These are phyloP conservation scores for Cephus cinctus DNA, from an alignment of 1,140 invertebrate species.

Conservation along the genomic window DNA sequence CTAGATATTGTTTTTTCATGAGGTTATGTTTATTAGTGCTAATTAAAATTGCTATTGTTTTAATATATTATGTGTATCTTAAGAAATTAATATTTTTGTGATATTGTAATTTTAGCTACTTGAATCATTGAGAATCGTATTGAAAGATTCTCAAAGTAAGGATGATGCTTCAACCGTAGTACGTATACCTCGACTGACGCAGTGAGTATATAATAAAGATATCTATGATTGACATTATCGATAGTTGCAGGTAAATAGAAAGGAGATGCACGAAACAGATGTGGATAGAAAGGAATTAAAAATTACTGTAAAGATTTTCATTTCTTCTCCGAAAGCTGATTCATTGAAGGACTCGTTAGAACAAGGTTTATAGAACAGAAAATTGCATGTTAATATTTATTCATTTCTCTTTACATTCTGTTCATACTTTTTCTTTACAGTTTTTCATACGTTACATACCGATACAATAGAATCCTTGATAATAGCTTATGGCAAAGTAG, in stretches of 20 bases:
- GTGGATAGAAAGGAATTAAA: slow-evolving; percentile 60
- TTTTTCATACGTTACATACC: slow-evolving; percentile 64
- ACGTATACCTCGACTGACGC: slow-evolving; percentile 23
- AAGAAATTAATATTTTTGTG: slow-evolving; percentile 6
- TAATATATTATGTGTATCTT: not conserved
- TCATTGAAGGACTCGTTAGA: slow-evolving; percentile 54
- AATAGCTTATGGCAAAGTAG: slow-evolving; percentile 64
- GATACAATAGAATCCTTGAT: slow-evolving; percentile 73
- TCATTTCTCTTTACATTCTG: not conserved
- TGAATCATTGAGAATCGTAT: slow-evolving; percentile 69
- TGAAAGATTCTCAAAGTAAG: slow-evolving; percentile 56
- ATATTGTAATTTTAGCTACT: slow-evolving; percentile 61
- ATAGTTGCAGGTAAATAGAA: slow-evolving; percentile 30
- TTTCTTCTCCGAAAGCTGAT: slow-evolving; percentile 49
- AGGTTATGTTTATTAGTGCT: slow-evolving; percentile 16
- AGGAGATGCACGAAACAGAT: slow-evolving; percentile 32
- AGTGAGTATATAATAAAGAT: slow-evolving; percentile 4
- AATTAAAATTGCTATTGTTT: slow-evolving; percentile 8
- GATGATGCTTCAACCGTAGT: slow-evolving; percentile 30
- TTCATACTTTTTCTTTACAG: slow-evolving; percentile 54
- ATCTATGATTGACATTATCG: slow-evolving; percentile 14
- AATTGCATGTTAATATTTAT: too few species aligned
- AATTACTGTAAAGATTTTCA: slow-evolving; percentile 62
- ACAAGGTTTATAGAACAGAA: slow-evolving; percentile 48
- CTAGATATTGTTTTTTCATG: not conserved